Evolutionary conservation across 2,797 vertebrate genomes (phyloP).

Genomic region (Anniella stebbinsi): DNA sequence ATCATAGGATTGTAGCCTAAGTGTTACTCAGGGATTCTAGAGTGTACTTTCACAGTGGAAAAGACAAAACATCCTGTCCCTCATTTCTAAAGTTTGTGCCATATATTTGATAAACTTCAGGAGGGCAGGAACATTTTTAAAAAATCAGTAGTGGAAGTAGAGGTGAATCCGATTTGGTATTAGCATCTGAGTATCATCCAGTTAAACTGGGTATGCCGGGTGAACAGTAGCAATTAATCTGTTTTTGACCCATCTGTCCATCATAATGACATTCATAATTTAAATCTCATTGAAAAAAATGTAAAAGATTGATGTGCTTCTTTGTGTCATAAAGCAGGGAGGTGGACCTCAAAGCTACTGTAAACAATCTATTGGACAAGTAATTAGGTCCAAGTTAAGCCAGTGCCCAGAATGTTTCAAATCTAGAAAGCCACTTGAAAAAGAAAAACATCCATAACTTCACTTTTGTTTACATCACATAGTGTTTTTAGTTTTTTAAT

Average conservation of each 20-base stretch:
- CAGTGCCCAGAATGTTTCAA: not conserved
- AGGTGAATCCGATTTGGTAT: not conserved
- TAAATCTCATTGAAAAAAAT: not conserved
- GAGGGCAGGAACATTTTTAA: no score
- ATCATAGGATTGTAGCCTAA: not conserved
- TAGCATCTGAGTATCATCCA: not conserved
- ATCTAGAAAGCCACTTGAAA: not conserved
- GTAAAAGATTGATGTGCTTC: not conserved
- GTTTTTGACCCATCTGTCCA: not conserved
- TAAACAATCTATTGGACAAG: not conserved
- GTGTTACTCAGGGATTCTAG: not conserved
- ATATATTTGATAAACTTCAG: not conserved
- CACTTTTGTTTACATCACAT: not conserved
- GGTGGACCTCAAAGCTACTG: not conserved
- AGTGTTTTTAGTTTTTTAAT: not conserved
- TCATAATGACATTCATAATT: not conserved
- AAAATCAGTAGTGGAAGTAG: not conserved
- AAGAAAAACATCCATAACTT: not conserved
- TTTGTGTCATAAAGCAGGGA: not conserved
- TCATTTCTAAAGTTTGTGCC: not conserved
- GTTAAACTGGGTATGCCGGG: not conserved
- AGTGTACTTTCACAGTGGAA: not conserved
- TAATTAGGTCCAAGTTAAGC: not conserved
- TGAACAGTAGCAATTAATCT: not conserved
- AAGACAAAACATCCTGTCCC: not conserved